Percentiles rank a stretch among this genome's conserved stretches.
These are phyloP conservation scores for Halictus ligatus DNA, from an alignment of 2,888 invertebrate genomes.

Conservation along the genomic window DNA sequence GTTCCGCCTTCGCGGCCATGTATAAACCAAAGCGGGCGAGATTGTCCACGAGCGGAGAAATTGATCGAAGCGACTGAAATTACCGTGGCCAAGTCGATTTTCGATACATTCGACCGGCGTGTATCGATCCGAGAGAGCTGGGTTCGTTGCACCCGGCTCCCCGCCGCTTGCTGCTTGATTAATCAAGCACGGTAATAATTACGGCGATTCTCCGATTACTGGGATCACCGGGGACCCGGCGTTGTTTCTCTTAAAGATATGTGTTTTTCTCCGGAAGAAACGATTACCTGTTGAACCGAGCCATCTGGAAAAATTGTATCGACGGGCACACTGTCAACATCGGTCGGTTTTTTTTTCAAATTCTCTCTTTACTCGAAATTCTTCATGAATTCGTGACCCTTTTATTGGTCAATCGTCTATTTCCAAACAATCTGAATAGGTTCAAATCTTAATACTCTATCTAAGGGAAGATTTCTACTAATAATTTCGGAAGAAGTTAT, in stretches of 20 bases:
- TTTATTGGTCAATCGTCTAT: too few species aligned
- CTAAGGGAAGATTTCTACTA: too few species aligned
- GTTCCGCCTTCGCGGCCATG: constrained; percentile 36
- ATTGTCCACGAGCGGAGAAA: constrained; percentile 34
- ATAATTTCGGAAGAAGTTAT: too few species aligned
- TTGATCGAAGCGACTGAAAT: constrained; percentile 28
- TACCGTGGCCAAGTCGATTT: constrained; percentile 15
- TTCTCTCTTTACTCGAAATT: too few species aligned
- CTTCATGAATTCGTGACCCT: too few species aligned
- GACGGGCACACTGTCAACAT: neutral
- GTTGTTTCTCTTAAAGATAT: neutral
- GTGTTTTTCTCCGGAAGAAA: neutral
- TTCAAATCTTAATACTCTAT: too few species aligned
- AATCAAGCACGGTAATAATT: constrained; percentile 27
- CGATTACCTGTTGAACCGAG: neutral
- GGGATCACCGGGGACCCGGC: neutral
- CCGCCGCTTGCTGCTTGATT: constrained; percentile 9
- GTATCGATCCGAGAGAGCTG: neutral
- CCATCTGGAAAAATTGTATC: neutral
- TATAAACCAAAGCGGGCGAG: neutral
- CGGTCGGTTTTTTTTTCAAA: neutral
- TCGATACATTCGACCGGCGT: constrained; percentile 24
- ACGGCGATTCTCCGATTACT: constrained; percentile 7
- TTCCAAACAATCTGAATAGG: too few species aligned
- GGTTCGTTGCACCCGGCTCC: constrained; percentile 14